Evolutionary conservation across 2,113 vertebrate species (phyloP).

Genomic region (Gobiocypris rarus): DNA sequence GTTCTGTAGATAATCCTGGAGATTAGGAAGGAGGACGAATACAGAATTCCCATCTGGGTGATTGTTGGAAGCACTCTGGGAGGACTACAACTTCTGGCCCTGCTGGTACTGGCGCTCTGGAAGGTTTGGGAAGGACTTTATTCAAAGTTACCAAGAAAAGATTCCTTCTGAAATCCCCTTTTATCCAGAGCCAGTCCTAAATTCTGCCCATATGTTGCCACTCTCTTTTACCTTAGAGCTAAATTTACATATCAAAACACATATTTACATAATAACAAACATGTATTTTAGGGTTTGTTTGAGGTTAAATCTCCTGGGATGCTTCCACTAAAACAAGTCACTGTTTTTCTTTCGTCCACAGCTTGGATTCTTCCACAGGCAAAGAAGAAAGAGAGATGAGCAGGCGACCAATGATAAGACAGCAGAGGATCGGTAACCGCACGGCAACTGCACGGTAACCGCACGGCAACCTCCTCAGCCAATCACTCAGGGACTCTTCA

Average conservation of each 20-base stretch:
- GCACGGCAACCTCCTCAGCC: constrained; percentile 33
- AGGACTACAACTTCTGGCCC: constrained; percentile 87
- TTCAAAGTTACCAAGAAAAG: background rate
- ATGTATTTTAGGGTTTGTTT: background rate
- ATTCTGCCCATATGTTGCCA: background rate
- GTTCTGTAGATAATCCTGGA: constrained; percentile 82
- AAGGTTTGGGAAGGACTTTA: constrained; percentile 76
- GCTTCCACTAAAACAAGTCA: background rate
- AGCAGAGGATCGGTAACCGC: constrained; percentile 72
- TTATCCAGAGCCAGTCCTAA: background rate
- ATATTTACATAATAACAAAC: background rate
- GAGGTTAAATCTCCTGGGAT: background rate
- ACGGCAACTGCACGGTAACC: constrained; percentile 6
- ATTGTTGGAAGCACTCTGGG: constrained; percentile 90
- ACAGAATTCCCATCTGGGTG: constrained; percentile 85
- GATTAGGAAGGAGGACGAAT: constrained; percentile 86
- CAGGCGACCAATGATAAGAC: constrained; percentile 71
- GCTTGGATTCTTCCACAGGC: constrained; percentile 93
- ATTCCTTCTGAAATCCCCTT: background rate
- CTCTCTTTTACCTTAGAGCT: background rate
- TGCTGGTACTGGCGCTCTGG: constrained; percentile 89
- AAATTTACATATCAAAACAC: background rate
- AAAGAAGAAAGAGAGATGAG: constrained; percentile 68
- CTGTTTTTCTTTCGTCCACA: constrained; percentile 61
- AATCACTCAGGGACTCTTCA: constrained; percentile 66